Conservation (phyloP, 2,888 invertebrate genomes). For the Shargacucullia verbasci region DNA sequence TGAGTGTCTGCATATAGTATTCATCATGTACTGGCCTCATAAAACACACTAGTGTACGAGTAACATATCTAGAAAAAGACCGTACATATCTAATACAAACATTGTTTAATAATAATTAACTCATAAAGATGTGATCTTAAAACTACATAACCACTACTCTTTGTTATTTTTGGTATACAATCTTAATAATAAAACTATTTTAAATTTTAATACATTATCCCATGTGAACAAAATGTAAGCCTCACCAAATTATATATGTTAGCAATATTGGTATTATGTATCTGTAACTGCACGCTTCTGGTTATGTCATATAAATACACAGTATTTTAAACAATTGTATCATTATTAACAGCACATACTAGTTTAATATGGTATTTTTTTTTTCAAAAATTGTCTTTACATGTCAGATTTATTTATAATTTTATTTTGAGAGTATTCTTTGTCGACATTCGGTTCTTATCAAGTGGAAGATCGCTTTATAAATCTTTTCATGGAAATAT, state of each 20-base stretch:
- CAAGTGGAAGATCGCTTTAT: too few species aligned
- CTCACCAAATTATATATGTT: conserved; percentile 6
- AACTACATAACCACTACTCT: conserved; percentile 61
- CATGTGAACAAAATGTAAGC: conserved; percentile 18
- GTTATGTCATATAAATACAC: too few species aligned
- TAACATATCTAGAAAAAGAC: conserved; percentile 6
- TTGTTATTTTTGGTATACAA: conserved; percentile 76
- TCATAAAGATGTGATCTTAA: conserved; percentile 51
- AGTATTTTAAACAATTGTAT: too few species aligned
- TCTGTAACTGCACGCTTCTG: too few species aligned
- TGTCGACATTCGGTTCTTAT: too few species aligned
- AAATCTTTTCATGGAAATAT: too few species aligned
- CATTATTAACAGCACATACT: too few species aligned
- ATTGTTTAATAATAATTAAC: conserved; percentile 34
- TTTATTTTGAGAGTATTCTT: too few species aligned
- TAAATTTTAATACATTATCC: conserved; percentile 30
- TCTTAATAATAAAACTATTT: conserved; percentile 48
- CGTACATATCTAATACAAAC: conserved; percentile 16
- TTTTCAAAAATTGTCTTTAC: too few species aligned
- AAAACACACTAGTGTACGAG: not conserved
- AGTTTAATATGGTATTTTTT: too few species aligned
- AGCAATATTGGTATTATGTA: not conserved
- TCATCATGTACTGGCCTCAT: not conserved
- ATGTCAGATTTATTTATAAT: too few species aligned
- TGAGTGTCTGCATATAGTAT: too few species aligned